Evolutionary conservation across 2,888 invertebrate species (phyloP).

Genomic region (Himalopsyche japonica): DNA sequence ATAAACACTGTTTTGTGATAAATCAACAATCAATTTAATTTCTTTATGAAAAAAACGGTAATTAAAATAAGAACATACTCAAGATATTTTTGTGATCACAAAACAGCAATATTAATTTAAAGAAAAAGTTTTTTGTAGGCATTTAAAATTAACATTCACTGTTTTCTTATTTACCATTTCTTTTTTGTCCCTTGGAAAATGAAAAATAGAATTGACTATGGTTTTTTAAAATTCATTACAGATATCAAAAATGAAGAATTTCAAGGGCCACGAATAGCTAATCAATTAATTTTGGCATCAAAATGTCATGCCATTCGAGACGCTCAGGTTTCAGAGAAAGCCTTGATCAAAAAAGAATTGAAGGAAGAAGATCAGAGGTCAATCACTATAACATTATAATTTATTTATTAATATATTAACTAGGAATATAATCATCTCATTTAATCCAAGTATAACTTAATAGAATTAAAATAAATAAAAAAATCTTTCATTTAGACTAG

Average conservation of each 20-base stretch:
- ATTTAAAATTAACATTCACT: too few relatives aligned
- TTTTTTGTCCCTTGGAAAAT: too few relatives aligned
- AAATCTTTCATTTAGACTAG: conserved; percentile 51
- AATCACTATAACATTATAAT: not conserved
- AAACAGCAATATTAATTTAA: too few relatives aligned
- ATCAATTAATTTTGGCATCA: conserved; percentile 77
- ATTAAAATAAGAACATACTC: too few relatives aligned
- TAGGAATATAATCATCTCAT: not conserved
- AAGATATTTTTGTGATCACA: too few relatives aligned
- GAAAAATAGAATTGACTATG: too few relatives aligned
- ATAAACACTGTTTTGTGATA: too few relatives aligned
- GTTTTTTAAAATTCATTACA: conserved; percentile 42
- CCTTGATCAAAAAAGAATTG: conserved; percentile 61
- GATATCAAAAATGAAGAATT: conserved; percentile 68
- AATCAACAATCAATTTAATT: too few relatives aligned
- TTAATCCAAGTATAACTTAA: not conserved
- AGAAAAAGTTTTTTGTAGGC: too few relatives aligned
- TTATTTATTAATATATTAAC: too few relatives aligned
- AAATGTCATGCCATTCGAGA: conserved; percentile 85
- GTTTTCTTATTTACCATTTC: too few relatives aligned
- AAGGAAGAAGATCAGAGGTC: conserved; percentile 60
- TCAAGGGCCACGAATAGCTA: conserved; percentile 63
- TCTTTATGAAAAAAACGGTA: too few relatives aligned
- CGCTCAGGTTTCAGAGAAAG: conserved; percentile 75
- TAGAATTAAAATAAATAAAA: not conserved